These are phyloP conservation scores for Anguilla japonica DNA, from an alignment of 2,113 vertebrate species.

Conservation along the genomic window DNA sequence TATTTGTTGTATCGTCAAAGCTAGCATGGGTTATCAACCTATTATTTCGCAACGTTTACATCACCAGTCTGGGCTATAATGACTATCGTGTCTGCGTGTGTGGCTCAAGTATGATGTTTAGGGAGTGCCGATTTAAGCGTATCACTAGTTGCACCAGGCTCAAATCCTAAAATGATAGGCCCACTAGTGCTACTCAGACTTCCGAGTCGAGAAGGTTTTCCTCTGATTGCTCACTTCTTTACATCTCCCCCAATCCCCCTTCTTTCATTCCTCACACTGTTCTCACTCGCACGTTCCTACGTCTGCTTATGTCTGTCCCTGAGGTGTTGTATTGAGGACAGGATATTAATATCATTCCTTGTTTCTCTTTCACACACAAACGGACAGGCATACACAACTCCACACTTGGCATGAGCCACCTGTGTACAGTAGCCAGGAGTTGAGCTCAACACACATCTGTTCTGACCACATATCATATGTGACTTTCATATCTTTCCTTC, in stretches of 20 bases:
- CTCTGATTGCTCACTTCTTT: not conserved
- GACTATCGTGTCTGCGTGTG: too few relatives aligned
- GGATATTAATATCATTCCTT: not conserved
- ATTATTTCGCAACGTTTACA: not conserved
- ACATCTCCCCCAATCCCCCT: not conserved
- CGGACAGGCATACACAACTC: too few relatives aligned
- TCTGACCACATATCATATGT: not conserved
- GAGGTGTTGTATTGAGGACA: constrained; percentile 20
- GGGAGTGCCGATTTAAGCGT: not conserved
- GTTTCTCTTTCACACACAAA: not conserved
- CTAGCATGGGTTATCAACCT: not conserved
- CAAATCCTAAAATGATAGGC: not conserved
- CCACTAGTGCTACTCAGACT: not conserved
- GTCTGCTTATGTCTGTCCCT: not conserved
- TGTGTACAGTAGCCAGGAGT: not conserved
- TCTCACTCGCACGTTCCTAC: not conserved
- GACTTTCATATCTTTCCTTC: not conserved
- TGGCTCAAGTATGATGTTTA: not conserved
- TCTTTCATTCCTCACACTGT: not conserved
- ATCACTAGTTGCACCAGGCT: not conserved
- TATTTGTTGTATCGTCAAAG: not conserved
- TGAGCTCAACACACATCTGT: not conserved
- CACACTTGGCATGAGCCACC: not conserved
- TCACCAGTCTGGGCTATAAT: not conserved
- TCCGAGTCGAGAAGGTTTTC: not conserved